A percentile compares a stretch with the other conserved stretches of the same genome.
Conservation (phyloP, 2,113 vertebrate genomes). For the Oncorhynchus keta region DNA sequence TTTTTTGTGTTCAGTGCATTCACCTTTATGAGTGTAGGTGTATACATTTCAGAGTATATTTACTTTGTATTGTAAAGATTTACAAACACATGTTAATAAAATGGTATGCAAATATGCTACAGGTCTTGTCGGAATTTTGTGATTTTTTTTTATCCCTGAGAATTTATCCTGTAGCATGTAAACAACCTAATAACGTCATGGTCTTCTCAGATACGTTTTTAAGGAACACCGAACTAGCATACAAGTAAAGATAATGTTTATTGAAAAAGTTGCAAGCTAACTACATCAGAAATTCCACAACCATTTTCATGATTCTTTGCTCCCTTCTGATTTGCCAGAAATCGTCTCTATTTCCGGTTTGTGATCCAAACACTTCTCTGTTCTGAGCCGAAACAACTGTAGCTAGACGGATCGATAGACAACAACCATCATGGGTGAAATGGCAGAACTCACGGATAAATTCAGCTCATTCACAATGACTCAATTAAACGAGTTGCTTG, state of each 20-base stretch:
- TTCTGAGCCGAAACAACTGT: neutral
- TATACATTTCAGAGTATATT: neutral
- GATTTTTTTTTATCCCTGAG: too few species aligned
- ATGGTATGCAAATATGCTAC: neutral
- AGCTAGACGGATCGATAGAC: neutral
- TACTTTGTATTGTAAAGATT: neutral
- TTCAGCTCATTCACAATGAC: constrained; percentile 73
- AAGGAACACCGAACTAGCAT: too few species aligned
- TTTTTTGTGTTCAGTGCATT: neutral
- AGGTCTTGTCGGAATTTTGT: too few species aligned
- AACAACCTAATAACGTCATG: too few species aligned
- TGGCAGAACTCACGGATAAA: constrained; percentile 63
- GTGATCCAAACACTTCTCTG: neutral
- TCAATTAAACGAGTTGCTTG: constrained; percentile 82
- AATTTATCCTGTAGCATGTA: too few species aligned
- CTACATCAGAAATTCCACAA: neutral
- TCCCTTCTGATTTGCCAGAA: neutral
- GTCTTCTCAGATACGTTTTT: too few species aligned
- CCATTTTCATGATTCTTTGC: neutral
- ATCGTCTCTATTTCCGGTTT: neutral
- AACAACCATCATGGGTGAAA: constrained; percentile 54
- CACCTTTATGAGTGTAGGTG: neutral
- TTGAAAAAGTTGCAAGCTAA: too few species aligned
- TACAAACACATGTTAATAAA: constrained; percentile 3
- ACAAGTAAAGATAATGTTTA: too few species aligned